Evolutionary conservation across 2,888 invertebrate genomes (phyloP).

Genomic region (Unio pictorum): DNA sequence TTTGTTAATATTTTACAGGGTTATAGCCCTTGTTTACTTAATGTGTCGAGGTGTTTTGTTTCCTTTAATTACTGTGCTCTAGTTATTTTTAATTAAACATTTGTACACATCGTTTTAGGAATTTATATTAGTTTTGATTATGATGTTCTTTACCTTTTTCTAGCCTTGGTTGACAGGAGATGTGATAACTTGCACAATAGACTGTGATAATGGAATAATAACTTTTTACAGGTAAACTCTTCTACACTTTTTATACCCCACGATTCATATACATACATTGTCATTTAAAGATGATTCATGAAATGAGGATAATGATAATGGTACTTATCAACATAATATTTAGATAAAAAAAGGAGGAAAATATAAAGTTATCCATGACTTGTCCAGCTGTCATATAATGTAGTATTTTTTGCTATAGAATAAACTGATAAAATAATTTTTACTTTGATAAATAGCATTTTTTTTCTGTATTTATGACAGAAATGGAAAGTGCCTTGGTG

Average conservation of each 20-base stretch:
- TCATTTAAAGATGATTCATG: too few relatives aligned
- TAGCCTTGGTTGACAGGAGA: slow-evolving; percentile 86
- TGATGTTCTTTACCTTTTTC: slow-evolving; percentile 14
- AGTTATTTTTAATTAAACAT: too few relatives aligned
- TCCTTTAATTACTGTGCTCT: too few relatives aligned
- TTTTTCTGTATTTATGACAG: slow-evolving; percentile 70
- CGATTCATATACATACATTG: too few relatives aligned
- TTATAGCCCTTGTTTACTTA: too few relatives aligned
- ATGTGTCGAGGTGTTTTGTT: too few relatives aligned
- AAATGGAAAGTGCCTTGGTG: slow-evolving; percentile 83
- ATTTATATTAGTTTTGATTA: too few relatives aligned
- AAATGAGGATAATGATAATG: too few relatives aligned
- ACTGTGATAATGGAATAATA: slow-evolving; percentile 81
- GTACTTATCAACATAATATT: neutral
- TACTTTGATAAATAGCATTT: too few relatives aligned
- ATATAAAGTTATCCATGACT: neutral
- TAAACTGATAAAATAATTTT: slow-evolving; percentile 1
- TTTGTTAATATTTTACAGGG: too few relatives aligned
- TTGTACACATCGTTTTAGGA: too few relatives aligned
- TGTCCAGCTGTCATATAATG: neutral
- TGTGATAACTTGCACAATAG: slow-evolving; percentile 83
- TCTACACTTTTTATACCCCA: neutral
- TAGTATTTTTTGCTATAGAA: neutral
- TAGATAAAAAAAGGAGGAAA: neutral
- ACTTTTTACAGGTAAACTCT: slow-evolving; percentile 77